Evolutionary conservation across 2,113 vertebrate genomes (phyloP).

Genomic region (Chiloscyllium plagiosum): DNA sequence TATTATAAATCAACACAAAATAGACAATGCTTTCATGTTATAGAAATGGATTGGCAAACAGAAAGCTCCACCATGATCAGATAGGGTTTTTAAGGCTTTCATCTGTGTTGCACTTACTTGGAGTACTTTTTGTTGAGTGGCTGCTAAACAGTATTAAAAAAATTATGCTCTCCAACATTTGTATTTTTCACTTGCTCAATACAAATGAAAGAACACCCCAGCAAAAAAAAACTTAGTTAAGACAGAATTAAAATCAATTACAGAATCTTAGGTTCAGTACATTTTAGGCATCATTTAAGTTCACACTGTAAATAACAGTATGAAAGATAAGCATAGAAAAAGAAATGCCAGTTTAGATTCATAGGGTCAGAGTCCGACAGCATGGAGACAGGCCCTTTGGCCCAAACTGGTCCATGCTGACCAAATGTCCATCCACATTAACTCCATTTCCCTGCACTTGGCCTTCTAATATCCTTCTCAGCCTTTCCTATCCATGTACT

Average conservation of each 20-base stretch:
- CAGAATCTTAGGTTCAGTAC: too few species aligned
- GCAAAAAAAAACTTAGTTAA: not conserved
- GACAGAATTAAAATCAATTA: not conserved
- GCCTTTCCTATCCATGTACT: too few species aligned
- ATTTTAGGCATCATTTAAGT: not conserved
- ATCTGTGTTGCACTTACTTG: not conserved
- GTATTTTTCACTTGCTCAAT: not conserved
- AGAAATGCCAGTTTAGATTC: not conserved
- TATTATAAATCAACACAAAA: not conserved
- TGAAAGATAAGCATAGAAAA: not conserved
- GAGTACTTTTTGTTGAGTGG: not conserved
- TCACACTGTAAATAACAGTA: not conserved
- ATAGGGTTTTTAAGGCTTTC: not conserved
- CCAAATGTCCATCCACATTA: too few species aligned
- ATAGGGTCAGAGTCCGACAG: too few species aligned
- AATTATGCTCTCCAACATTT: not conserved
- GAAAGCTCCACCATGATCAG: not conserved
- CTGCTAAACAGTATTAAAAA: not conserved
- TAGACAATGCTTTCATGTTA: not conserved
- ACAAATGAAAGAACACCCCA: not conserved
- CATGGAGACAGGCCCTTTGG: too few species aligned
- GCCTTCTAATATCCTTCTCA: too few species aligned
- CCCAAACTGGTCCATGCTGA: too few species aligned
- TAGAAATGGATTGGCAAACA: not conserved
- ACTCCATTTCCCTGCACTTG: too few species aligned